phyloP scores from a whole-genome alignment of 2,113 vertebrate species.

The Ptychochromis oligacanthus region DNA sequence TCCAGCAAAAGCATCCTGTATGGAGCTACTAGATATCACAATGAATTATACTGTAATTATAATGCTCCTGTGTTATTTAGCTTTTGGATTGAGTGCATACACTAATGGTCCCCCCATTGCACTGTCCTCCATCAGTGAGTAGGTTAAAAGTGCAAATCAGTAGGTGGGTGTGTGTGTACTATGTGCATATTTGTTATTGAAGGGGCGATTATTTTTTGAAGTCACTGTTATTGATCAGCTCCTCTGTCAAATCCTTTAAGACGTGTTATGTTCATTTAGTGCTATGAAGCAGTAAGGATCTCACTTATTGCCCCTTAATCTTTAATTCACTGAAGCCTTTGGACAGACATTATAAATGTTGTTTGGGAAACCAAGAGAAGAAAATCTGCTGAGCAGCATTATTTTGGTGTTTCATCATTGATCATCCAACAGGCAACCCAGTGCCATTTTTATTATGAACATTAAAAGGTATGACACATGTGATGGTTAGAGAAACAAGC shows the following conservation, averaged over 20 bases:
- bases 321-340: conserved; percentile 23
- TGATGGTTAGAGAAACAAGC: background rate
- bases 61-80: conserved; percentile 18
- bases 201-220: conserved; percentile 10
- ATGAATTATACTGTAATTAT: conserved; percentile 18
- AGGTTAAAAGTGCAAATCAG: conserved; percentile 31
- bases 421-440: conserved; percentile 1
- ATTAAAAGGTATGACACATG: conserved; percentile 21
- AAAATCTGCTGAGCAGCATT: conserved; percentile 22
- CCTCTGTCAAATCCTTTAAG: conserved; percentile 37
- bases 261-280: conserved; percentile 42
- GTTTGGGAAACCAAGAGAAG: conserved; percentile 29
- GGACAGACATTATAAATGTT: conserved; percentile 36
- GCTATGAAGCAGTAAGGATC: conserved; percentile 13
- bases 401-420: conserved; percentile 31
- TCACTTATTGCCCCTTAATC: conserved; percentile 44
- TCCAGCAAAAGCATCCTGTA: background rate
- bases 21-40: conserved; percentile 4
- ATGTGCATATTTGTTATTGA: background rate
- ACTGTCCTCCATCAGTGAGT: conserved; percentile 13
- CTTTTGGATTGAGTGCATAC: conserved; percentile 1
- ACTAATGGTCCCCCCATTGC: conserved; percentile 13
- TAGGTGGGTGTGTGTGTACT: background rate
- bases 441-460: conserved; percentile 6
- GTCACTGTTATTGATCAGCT: conserved; percentile 46